Evolutionary conservation across 2,888 invertebrate genomes (phyloP).

Genomic region (Acrobasis repandana): DNA sequence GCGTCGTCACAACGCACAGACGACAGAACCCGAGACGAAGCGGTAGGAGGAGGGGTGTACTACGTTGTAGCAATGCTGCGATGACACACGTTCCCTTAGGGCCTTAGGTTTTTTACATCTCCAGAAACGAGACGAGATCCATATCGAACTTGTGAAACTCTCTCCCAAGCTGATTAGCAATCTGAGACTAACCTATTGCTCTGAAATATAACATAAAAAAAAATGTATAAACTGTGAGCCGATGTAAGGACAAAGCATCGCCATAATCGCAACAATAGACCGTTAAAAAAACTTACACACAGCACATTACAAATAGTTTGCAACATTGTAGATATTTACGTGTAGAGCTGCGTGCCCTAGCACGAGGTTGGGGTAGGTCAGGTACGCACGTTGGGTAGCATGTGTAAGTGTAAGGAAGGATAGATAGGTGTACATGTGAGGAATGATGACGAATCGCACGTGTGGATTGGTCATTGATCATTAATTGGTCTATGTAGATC

Average conservation of each 20-base stretch:
- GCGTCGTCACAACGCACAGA: too few relatives aligned
- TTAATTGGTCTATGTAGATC: neutral
- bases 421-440: neutral
- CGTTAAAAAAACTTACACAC: conserved; percentile 9
- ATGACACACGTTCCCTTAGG: too few relatives aligned
- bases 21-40: too few relatives aligned
- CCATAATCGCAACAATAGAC: conserved; percentile 13
- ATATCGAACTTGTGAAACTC: too few relatives aligned
- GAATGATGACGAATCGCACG: neutral
- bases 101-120: too few relatives aligned
- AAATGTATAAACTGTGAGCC: neutral
- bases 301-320: conserved; percentile 15
- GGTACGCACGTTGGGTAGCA: conserved; percentile 6
- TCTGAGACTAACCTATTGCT: too few relatives aligned
- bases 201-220: too few relatives aligned
- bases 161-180: too few relatives aligned
- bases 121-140: too few relatives aligned
- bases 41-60: too few relatives aligned
- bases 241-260: neutral
- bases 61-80: too few relatives aligned
- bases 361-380: conserved; percentile 12
- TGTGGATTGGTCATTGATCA: neutral
- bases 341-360: conserved; percentile 2
- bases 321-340: conserved; percentile 16
- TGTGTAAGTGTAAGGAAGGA: neutral